Conservation (phyloP, 2,113 vertebrate species). For the Hyaena hyaena region DNA sequence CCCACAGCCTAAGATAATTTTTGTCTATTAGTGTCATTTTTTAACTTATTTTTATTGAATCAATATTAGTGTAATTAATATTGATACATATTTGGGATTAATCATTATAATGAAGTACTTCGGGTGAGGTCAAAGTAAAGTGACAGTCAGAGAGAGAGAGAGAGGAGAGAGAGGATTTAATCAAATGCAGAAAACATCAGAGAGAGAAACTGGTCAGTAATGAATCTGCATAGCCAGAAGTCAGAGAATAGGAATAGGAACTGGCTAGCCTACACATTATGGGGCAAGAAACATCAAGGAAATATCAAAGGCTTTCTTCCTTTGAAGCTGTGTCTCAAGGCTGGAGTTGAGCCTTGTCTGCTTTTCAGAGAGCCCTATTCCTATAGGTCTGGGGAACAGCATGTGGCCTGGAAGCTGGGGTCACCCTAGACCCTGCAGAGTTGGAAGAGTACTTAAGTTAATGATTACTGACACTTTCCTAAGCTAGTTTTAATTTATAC, state of each 20-base stretch:
- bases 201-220: neutral
- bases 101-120: neutral
- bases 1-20: neutral
- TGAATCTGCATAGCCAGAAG: neutral
- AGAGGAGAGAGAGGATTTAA: neutral
- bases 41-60: neutral
- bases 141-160: neutral
- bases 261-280: neutral
- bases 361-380: neutral
- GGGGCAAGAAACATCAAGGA: conserved; percentile 13
- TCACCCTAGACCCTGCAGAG: neutral
- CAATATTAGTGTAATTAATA: neutral
- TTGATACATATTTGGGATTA: neutral
- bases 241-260: neutral
- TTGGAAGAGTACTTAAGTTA: neutral
- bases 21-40: neutral
- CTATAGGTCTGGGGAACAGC: neutral
- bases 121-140: neutral
- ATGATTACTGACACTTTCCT: neutral
- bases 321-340: neutral
- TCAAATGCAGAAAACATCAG: neutral
- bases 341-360: neutral
- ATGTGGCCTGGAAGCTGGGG: neutral
- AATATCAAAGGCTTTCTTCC: neutral
- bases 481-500: neutral